Evolutionary conservation across 2,797 vertebrate species (phyloP).

Genomic region (Cetoscarus ocellatus): DNA sequence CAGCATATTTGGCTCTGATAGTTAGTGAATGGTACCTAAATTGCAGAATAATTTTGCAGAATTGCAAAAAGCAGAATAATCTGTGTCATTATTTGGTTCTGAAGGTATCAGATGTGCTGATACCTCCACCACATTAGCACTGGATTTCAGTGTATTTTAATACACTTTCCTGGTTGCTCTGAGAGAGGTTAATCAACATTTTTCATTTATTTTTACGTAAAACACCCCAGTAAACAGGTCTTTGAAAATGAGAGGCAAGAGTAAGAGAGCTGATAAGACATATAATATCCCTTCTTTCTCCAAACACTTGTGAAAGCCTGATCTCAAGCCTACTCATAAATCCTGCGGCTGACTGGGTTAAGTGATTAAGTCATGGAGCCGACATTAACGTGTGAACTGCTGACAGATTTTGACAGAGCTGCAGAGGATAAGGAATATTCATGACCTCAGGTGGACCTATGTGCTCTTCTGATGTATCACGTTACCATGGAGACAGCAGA

Average conservation of each 20-base stretch:
- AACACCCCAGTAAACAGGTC: not conserved
- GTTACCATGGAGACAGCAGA: constrained; percentile 73
- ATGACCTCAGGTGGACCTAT: constrained; percentile 50
- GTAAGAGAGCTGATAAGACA: not conserved
- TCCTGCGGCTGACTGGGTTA: too few relatives aligned
- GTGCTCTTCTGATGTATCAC: constrained; percentile 55
- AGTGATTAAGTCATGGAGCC: not conserved
- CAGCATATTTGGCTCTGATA: too few relatives aligned
- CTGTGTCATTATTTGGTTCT: too few relatives aligned
- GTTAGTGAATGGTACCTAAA: too few relatives aligned
- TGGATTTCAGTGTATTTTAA: too few relatives aligned
- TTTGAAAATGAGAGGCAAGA: not conserved
- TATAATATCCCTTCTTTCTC: too few relatives aligned
- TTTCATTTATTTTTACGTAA: not conserved
- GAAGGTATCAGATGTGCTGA: too few relatives aligned
- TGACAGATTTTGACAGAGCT: not conserved
- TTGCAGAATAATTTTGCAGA: too few relatives aligned
- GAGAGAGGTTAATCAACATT: not conserved
- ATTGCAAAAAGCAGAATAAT: too few relatives aligned
- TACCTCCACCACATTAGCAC: too few relatives aligned
- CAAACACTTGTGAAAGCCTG: not conserved
- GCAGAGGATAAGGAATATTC: constrained; percentile 20
- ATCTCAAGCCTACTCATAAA: not conserved
- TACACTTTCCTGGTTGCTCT: too few relatives aligned
- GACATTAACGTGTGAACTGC: not conserved